Base-by-base conservation (phyloP, 2,888 invertebrate species). In the Synergus umbraculus region DNA sequence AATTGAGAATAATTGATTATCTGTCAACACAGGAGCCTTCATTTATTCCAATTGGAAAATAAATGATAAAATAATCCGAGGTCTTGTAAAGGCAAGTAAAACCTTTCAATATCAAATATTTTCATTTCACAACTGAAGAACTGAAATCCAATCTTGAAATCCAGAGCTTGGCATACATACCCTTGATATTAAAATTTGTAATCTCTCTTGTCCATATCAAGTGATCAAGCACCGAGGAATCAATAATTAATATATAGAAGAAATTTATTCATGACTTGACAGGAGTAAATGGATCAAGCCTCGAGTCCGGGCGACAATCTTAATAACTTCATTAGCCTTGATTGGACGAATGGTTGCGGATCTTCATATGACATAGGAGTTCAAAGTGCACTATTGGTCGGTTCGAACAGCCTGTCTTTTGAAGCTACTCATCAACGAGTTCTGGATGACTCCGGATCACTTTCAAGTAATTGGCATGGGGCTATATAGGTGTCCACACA, bases 291-390 rank as follows among this genome's bases (percentile, higher is more conserved):
- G 18, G 67, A 67, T 44, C 66, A 43, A 10, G 41, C 41, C 13
- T 67, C 18, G 22, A 46, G 12, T 22, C 22, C 7, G 44, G 46
- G 10, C 46, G 46, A 46, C 22, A 67, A 67, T 46, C 44, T 44
- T 44, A 9, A 66, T 66, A 66, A 66, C 43, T n/a, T 66, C n/a
- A 66, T 66, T 66, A 66, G 65, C n/a, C n/a, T 43, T 66, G 67
- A 67, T 67, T 67, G 67, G 46, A 46, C 67, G 22, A 44, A 22
- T 67, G 67, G 67, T 46, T 46, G 18, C 67, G 18, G 43, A 10
- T n/a, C 66, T 44, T n/a, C 44, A 29, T 13, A 13, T 49, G 49
- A 22, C 44, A 46, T 22, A 44, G 44, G 22, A 67, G 29, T 29
- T 29, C 29, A 29, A 29, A 29, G 29, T 29, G 29, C 29, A 46